Evolutionary conservation across 2,113 vertebrate species (phyloP).

Genomic region (Sander lucioperca): DNA sequence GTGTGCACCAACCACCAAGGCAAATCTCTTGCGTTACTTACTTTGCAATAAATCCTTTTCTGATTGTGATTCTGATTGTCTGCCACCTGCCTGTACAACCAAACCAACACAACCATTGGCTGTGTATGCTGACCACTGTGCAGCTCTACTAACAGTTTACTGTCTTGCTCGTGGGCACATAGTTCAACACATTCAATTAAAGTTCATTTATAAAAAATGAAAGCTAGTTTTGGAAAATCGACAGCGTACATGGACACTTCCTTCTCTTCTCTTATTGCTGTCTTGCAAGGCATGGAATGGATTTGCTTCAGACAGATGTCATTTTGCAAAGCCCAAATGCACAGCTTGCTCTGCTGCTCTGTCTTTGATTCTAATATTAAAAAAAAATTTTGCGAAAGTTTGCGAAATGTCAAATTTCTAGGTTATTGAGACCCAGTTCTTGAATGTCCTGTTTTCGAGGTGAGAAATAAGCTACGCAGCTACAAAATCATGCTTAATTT

Average conservation of each 20-base stretch:
- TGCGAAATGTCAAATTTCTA: not conserved
- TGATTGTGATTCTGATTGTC: not conserved
- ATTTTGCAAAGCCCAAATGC: not conserved
- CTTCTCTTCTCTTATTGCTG: not conserved
- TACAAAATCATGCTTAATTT: not conserved
- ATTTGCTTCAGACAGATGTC: too few relatives aligned
- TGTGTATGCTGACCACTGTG: not conserved
- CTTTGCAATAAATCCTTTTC: too few relatives aligned
- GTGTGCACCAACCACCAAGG: too few relatives aligned
- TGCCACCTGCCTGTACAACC: not conserved
- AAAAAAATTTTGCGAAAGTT: too few relatives aligned
- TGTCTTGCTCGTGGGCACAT: not conserved
- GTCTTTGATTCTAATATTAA: not conserved
- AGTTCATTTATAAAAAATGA: not conserved
- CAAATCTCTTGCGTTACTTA: too few relatives aligned
- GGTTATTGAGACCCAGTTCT: not conserved
- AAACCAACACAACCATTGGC: not conserved
- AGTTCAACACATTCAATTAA: not conserved
- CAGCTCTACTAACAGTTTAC: not conserved
- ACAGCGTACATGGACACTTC: not conserved
- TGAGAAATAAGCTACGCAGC: not conserved
- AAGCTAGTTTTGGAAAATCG: not conserved
- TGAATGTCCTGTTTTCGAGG: not conserved
- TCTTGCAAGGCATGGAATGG: not conserved
- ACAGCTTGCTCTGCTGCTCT: not conserved